Evolutionary conservation across 2,888 invertebrate genomes (phyloP), one percentile per base, ranked within the genome.

Genomic region (Amphipoea lucens): DNA sequence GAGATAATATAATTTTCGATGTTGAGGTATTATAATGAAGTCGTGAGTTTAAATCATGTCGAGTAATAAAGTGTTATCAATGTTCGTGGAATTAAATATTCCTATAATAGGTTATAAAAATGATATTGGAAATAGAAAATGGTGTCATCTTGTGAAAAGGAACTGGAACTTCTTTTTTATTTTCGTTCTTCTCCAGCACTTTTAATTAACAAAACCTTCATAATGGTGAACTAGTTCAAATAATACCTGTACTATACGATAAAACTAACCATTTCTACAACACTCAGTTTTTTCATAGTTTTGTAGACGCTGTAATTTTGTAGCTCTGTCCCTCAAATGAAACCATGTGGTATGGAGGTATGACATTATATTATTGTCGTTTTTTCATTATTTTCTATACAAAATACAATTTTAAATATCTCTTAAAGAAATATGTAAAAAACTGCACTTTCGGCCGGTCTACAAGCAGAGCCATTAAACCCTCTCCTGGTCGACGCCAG

Each of bases 21-120:
- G 17, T 68, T 57, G 48, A 57, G 20, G 36, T 57, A 54, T 80
- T 29, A 29, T 74, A 12, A 14, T 36, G 63, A 70, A 42, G 20
- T 40, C 17, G 51, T 40, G 6, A 63, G 63, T 63, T 51, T 23
- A 57, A 80, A 69, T 69, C n/a, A 36, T 62, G 67, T 79, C 62
- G 69, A 81, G 45, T 45, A 17, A 40, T 42, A 36, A 79, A 51
- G 20, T 14, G 11, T 40, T 14, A 36, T 79, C 20, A 48, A 42
- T 60, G 20, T 63, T 11, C 14, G 12, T 1, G 45, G n/a, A n/a
- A 14, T 23, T 29, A 48, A 9, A 51, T 29, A 23, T 29, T 4
- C 51, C 0, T 29, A 29, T 29, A 20, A 51, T 42, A 48, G 29
- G 1, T 54, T 45, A 1, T 6, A 6, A 48, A 48, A 57, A 66